These are phyloP conservation scores for Decapterus maruadsi DNA, from an alignment of 2,797 vertebrate genomes.

Conservation along the genomic window DNA sequence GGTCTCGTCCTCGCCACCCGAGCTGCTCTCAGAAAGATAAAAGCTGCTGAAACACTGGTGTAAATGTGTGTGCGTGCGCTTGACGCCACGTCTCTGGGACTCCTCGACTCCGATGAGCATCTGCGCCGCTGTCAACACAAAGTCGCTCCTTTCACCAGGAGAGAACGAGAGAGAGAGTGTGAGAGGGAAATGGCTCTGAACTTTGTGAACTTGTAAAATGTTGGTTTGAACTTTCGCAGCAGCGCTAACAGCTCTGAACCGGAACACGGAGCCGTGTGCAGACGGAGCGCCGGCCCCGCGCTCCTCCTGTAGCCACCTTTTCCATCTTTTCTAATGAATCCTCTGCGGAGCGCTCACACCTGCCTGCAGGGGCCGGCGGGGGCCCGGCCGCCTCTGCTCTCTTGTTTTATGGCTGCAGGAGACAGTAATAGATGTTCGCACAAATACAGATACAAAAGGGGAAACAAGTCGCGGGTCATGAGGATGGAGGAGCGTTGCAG, in stretches of 20 bases:
- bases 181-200: constrained; percentile 48
- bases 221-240: constrained; percentile 71
- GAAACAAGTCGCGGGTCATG: constrained; percentile 45
- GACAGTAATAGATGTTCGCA: constrained; percentile 75
- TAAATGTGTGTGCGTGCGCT: neutral
- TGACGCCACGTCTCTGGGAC: constrained; percentile 33
- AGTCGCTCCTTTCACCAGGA: constrained; percentile 28
- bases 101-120: constrained; percentile 58
- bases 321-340: constrained; percentile 77
- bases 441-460: constrained; percentile 34
- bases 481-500: constrained; percentile 43
- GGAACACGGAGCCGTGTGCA: constrained; percentile 37
- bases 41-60: neutral
- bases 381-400: constrained; percentile 53
- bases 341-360: constrained; percentile 70
- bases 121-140: constrained; percentile 57
- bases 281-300: too few relatives aligned
- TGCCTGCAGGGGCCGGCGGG: constrained; percentile 16
- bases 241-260: constrained; percentile 56
- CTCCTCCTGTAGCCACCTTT: constrained; percentile 64
- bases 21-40: neutral
- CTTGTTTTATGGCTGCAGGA: constrained; percentile 57
- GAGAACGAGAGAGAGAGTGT: too few relatives aligned
- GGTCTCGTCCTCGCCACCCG: too few relatives aligned
- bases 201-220: constrained; percentile 75